phyloP scores from a whole-genome alignment of 2,888 invertebrate genomes.

The Ecliptopera silaceata region DNA sequence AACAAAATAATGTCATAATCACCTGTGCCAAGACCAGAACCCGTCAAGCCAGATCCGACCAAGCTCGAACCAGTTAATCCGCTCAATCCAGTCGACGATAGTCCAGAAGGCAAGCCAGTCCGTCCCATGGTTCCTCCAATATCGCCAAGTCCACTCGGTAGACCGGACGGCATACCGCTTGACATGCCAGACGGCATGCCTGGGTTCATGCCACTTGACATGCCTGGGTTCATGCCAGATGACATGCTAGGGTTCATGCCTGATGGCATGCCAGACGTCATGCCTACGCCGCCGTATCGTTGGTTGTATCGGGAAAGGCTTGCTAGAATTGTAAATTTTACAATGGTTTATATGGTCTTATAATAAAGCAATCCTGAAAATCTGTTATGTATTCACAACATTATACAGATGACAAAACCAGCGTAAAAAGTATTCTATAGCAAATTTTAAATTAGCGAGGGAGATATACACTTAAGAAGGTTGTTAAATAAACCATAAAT shows the following conservation, averaged over 20 bases:
- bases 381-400: too few species aligned
- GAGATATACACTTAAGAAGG: too few species aligned
- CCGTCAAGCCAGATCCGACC: slow-evolving; percentile 67
- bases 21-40: slow-evolving; percentile 64
- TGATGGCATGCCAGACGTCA: slow-evolving; percentile 58
- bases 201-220: slow-evolving; percentile 43
- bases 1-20: background rate
- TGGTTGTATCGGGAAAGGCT: slow-evolving; percentile 85
- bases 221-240: slow-evolving; percentile 54
- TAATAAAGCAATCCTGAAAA: too few species aligned
- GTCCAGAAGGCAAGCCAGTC: slow-evolving; percentile 67
- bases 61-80: slow-evolving; percentile 74
- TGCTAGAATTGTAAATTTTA: slow-evolving; percentile 48
- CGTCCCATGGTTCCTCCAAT: slow-evolving; percentile 33
- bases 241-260: slow-evolving; percentile 46
- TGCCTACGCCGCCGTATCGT: slow-evolving; percentile 81
- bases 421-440: too few species aligned
- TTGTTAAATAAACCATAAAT: too few species aligned
- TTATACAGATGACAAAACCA: too few species aligned
- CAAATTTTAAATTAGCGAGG: too few species aligned
- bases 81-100: slow-evolving; percentile 75
- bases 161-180: slow-evolving; percentile 16
- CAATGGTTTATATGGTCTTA: background rate
- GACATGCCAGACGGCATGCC: slow-evolving; percentile 22
- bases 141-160: slow-evolving; percentile 20